Percentiles rank a stretch among this genome's conserved stretches.
These are phyloP conservation scores for Hofmannophila pseudospretella DNA, from an alignment of 2,888 invertebrate species.

Conservation along the genomic window DNA sequence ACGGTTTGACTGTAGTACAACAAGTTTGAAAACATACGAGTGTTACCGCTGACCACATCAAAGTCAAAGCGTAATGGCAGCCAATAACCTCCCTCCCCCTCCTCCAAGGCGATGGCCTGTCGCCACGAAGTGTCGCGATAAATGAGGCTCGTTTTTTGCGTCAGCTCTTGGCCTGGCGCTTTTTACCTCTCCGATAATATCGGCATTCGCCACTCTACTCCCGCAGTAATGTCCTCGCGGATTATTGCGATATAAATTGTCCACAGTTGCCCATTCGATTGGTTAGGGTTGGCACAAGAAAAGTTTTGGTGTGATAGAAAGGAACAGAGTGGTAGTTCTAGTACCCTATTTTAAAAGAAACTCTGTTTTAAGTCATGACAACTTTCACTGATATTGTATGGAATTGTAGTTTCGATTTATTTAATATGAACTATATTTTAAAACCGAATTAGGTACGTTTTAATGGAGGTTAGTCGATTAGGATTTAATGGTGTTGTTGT, in stretches of 20 bases:
- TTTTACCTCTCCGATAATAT: slow-evolving; percentile 68
- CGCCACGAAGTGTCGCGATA: slow-evolving; percentile 66
- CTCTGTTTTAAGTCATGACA: no score
- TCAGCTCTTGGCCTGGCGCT: slow-evolving; percentile 56
- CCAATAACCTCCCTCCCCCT: not conserved
- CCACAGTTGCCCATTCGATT: slow-evolving; percentile 69
- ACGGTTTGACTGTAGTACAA: no score
- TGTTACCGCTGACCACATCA: not conserved
- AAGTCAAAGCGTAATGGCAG: not conserved
- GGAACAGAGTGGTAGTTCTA: not conserved
- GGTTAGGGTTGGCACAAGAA: slow-evolving; percentile 45
- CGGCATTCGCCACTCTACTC: slow-evolving; percentile 42
- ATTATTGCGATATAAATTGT: slow-evolving; percentile 78
- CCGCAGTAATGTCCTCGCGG: slow-evolving; percentile 66
- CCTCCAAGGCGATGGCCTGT: slow-evolving; percentile 42
- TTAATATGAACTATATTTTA: no score
- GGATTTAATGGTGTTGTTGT: no score
- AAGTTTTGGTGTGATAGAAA: not conserved
- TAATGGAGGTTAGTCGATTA: no score
- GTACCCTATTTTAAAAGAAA: no score
- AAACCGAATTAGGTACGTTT: no score
- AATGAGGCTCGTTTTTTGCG: slow-evolving; percentile 76
- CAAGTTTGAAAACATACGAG: no score
- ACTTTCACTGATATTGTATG: no score
- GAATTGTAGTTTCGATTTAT: no score